A percentile compares a stretch with the other conserved stretches of the same genome.
Conservation (phyloP, 2,113 vertebrate species). For the Sus scrofa region T2T-Sscrofa CM000814.6:131675001-131675500, state of each 20-base stretch:
- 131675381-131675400: conserved; percentile 80
- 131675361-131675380: conserved; percentile 71
- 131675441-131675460: conserved; percentile 88
- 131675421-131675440: conserved; percentile 83
- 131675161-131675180: not conserved
- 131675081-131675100: not conserved
- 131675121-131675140: not conserved
- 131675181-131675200: conserved; percentile 37
- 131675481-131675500: conserved; percentile 88
- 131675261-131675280: not conserved
- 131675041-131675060: conserved; percentile 39
- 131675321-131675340: conserved; percentile 72
- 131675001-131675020: conserved; percentile 52
- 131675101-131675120: conserved; percentile 29
- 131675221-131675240: not conserved
- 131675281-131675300: conserved; percentile 20
- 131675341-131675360: conserved; percentile 77
- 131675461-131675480: conserved; percentile 87
- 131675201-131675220: not conserved
- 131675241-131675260: not conserved
- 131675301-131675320: conserved; percentile 63
- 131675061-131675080: not conserved
- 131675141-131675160: not conserved
- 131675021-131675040: conserved; percentile 61
- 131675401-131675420: conserved; percentile 88